Percentiles rank a stretch among this genome's conserved stretches.
Conservation (phyloP, 2,888 invertebrate genomes). For the Lithophane leautieri region DNA sequence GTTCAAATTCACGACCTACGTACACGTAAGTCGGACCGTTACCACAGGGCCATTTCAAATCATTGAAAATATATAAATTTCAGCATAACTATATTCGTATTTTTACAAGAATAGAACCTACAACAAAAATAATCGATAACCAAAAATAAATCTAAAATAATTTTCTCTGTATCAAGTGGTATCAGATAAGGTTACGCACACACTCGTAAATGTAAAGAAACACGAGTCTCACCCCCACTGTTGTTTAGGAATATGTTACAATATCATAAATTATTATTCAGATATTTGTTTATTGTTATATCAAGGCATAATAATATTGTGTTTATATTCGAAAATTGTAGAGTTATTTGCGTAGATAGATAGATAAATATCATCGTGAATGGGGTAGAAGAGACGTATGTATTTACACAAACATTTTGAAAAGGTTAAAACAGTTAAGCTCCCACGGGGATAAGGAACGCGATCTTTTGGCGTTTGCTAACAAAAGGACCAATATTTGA, state of each 20-base stretch:
- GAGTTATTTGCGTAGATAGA: not conserved
- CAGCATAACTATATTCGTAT: not conserved
- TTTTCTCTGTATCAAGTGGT: conserved; percentile 7
- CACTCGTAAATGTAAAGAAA: conserved; percentile 2
- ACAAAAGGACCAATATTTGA: conserved; percentile 10
- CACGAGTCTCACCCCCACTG: not conserved
- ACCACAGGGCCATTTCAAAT: not conserved
- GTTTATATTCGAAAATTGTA: conserved; percentile 1
- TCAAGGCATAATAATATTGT: conserved; percentile 5
- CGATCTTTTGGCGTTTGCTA: not conserved
- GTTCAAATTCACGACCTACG: not conserved
- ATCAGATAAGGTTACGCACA: not conserved
- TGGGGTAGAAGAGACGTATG: not conserved
- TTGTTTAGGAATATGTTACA: not conserved
- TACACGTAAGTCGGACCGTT: no score
- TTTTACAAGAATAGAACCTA: not conserved
- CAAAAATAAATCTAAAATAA: not conserved
- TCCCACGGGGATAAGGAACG: conserved; percentile 7
- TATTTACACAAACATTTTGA: conserved; percentile 5
- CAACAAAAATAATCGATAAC: not conserved
- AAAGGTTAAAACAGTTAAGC: conserved; percentile 29
- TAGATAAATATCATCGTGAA: not conserved
- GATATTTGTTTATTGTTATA: not conserved
- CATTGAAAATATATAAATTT: not conserved
- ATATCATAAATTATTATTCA: conserved; percentile 8